Evolutionary conservation across 2,113 vertebrate species (phyloP).

Genomic region (Vulpes ferrilata): DNA sequence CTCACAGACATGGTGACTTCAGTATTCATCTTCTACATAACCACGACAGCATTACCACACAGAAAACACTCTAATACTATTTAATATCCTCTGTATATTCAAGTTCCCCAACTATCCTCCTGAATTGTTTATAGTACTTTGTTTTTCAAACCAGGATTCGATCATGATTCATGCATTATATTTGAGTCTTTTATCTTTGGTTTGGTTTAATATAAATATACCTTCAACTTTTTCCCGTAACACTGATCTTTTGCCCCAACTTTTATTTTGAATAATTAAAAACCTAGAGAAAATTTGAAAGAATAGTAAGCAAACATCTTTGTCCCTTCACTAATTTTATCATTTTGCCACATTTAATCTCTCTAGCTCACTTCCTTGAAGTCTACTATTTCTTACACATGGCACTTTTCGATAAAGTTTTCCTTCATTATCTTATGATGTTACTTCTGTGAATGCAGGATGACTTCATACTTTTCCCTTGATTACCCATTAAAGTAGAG

Average conservation of each 20-base stretch:
- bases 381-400: neutral
- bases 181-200: neutral
- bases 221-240: neutral
- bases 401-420: neutral
- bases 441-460: neutral
- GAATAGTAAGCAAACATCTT: neutral
- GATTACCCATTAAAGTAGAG: neutral
- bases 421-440: neutral
- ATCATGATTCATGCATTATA: neutral
- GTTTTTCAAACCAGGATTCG: neutral
- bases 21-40: neutral
- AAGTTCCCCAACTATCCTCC: neutral
- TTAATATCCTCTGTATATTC: slow-evolving; percentile 7
- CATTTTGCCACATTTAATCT: neutral
- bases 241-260: neutral
- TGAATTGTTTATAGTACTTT: neutral
- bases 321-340: neutral
- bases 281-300: neutral
- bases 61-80: neutral
- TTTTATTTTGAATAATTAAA: slow-evolving; percentile 24
- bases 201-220: neutral
- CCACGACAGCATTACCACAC: neutral
- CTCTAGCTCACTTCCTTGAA: neutral
- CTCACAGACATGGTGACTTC: neutral
- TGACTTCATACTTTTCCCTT: neutral